Base-by-base conservation (phyloP, 2,797 vertebrate species). In the Caiman crocodilus region DNA sequence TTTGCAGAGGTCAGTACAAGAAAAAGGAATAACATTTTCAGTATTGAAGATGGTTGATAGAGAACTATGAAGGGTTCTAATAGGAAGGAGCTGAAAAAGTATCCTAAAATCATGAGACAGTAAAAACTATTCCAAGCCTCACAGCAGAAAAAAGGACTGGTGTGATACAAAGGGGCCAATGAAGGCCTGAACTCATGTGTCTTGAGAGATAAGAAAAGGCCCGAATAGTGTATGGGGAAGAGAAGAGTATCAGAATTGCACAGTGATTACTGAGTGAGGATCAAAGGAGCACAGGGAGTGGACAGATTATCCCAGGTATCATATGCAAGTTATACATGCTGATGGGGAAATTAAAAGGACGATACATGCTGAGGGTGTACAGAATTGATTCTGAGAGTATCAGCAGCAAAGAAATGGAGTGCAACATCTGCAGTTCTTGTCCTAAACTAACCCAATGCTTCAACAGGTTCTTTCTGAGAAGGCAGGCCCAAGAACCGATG, bases 261-360 rank as follows among this genome's bases (percentile, higher is more conserved):
- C 85, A 71, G 64, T 8, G 9, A 78, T 57, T 64, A 26, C 64
- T 73, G 75, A 73, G 79, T 83, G 75, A 42, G 30, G 78, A 87
- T 78, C 64, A 83, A 89, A 89, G 65, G 64, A 73, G 56, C 42
- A 30, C n/a, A 5, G n/a, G 32, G 76, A 63, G 79, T 69, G 30
- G 79, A 63, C 75, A 83, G 65, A 89, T 83, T 79, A 73, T 89
- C 75, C 81, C 12, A 69, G 65, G 65, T 84, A 65, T 89, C 87
- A 89, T 79, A 64, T 64, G 30, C 75, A 74, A 32, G 64, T 79
- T 89, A 61, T 63, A 89, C 71, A 84, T 83, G 64, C 75, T 78
- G 73, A 67, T 89, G 75, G 67, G 63, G 35, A 23, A 57, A 55
- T 14, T 23, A 77, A 69, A 61, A 57, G 13, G 32, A 60, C 42